A percentile compares a stretch with the other conserved stretches of the same genome.
Conservation (phyloP, 2,888 invertebrate species). For the Melieria omissa region DNA sequence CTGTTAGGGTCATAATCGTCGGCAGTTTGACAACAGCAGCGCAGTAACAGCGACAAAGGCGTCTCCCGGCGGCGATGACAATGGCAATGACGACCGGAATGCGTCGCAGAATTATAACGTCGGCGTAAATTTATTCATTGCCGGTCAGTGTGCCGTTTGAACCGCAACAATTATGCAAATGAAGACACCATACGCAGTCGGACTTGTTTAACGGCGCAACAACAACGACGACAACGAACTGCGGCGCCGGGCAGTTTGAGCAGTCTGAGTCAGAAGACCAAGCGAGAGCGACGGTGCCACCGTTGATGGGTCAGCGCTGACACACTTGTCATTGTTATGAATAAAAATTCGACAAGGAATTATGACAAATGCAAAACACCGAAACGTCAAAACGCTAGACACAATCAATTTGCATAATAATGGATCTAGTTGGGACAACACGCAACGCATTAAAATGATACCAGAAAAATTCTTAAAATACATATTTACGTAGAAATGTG, state of each 20-base stretch:
- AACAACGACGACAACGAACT: not conserved
- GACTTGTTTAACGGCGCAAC: not conserved
- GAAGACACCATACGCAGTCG: not conserved
- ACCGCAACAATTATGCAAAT: slow-evolving; percentile 30
- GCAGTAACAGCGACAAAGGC: no score
- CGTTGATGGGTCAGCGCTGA: not conserved
- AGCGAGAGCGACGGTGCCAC: not conserved
- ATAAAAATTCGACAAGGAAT: slow-evolving; percentile 10
- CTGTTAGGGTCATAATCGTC: no score
- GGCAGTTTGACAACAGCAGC: no score
- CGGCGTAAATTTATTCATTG: slow-evolving; percentile 26
- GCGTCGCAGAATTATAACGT: not conserved
- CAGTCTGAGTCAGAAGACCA: not conserved
- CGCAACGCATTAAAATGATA: no score
- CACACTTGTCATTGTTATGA: slow-evolving; percentile 15
- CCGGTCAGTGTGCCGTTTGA: slow-evolving; percentile 16
- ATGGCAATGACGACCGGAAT: no score
- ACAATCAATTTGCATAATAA: slow-evolving; percentile 27
- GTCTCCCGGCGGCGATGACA: no score
- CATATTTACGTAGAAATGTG: no score
- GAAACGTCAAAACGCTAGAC: not conserved
- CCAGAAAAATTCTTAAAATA: no score
- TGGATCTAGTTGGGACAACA: slow-evolving; percentile 18
- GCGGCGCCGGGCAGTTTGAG: not conserved
- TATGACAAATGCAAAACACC: slow-evolving; percentile 7